Percentiles rank a stretch among this genome's conserved stretches.
These are phyloP conservation scores for Vimba vimba DNA, from an alignment of 2,113 vertebrate genomes.

Conservation along the genomic window DNA sequence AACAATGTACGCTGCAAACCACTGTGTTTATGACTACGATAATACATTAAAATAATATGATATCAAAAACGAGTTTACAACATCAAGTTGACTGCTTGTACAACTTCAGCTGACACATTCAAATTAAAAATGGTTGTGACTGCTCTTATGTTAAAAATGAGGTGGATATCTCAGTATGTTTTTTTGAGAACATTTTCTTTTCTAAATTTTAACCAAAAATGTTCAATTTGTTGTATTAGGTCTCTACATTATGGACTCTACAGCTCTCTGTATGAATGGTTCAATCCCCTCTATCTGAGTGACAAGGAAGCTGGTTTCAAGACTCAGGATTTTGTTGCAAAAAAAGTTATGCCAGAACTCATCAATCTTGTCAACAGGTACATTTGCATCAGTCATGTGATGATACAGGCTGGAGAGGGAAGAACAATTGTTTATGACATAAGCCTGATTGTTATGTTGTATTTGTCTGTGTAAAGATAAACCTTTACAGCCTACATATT, in stretches of 20 bases:
- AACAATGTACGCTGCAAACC: too few relatives aligned
- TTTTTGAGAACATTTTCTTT: too few relatives aligned
- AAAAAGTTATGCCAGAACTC: conserved; percentile 89
- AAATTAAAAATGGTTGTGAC: too few relatives aligned
- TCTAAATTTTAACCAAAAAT: neutral
- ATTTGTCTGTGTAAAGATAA: neutral
- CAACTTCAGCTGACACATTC: too few relatives aligned
- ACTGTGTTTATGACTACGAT: too few relatives aligned
- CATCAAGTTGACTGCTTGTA: too few relatives aligned
- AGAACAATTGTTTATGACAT: neutral
- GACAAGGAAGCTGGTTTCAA: conserved; percentile 88
- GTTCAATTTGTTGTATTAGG: conserved; percentile 64
- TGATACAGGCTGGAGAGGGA: neutral
- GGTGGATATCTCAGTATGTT: too few relatives aligned
- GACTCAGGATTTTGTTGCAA: conserved; percentile 83
- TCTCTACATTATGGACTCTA: conserved; percentile 90
- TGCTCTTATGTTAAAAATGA: too few relatives aligned
- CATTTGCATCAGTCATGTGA: conserved; percentile 31
- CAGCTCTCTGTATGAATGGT: conserved; percentile 93
- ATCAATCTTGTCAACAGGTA: conserved; percentile 89
- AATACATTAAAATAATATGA: too few relatives aligned
- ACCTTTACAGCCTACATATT: neutral
- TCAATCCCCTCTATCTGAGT: conserved; percentile 87
- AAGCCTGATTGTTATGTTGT: neutral
- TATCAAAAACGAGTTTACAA: too few relatives aligned